Base-by-base conservation (phyloP, 2,888 invertebrate genomes). In the Gymnosoma rotundatum region DNA sequence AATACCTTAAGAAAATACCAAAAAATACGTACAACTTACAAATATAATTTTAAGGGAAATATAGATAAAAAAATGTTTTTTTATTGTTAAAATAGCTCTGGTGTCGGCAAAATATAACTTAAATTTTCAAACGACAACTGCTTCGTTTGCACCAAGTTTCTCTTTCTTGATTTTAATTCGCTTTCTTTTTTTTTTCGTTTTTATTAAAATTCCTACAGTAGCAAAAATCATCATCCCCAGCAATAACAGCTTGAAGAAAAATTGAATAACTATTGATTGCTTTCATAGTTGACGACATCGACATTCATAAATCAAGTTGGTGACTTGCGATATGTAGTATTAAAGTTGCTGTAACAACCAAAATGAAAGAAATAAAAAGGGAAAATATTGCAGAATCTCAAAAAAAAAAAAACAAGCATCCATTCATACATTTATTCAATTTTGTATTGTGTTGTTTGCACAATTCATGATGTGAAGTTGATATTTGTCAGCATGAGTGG, bases 191-290 rank as follows among this genome's bases (percentile, higher is more conserved):
- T 45, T 25, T 21, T 45, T 21, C 2, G 0, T 7, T 36, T 52
- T 20, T 52, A 25, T 20, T 9, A 20, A 52, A 67, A 12, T 38
- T 66, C 18, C n/a, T 60, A 38, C 8, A 52, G 36, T 52, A 52
- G 52, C 50, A 67, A 18, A 66, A 52, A 36, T 25, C 66, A 38
- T 4, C 9, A n/a, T n/a, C n/a, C 50, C 12, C 56, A 67, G 14
- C 61, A 61, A 20, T 45, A 63, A 36, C 18, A 61, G 38, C 61
- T 54, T 9, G 16, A 56, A 63, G 18, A 45, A 89, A 89, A 90
- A 90, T 90, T 88, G 89, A 89, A 90, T 90, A 89, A 88, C 89
- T 87, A 91, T 90, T 90, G 90, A 90, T 91, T 90, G 91, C 89
- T 87, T 90, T 88, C 89, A 88, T 88, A 87, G 88, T 88, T 89